These are phyloP conservation scores for Mythimna lalbum DNA, from an alignment of 2,888 invertebrate species.

Conservation along the genomic window DNA sequence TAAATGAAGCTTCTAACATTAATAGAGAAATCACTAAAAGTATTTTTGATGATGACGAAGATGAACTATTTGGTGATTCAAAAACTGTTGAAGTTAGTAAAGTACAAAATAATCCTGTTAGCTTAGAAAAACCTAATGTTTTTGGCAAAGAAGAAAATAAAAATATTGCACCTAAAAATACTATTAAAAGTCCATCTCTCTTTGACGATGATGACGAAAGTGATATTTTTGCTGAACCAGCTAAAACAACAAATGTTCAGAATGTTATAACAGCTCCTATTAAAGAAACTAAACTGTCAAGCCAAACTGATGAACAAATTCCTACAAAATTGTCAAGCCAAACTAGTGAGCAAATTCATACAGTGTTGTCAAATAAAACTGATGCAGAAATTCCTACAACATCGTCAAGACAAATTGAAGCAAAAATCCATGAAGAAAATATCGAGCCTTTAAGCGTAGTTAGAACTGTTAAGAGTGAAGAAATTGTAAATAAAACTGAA, in stretches of 20 bases:
- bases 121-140: constrained; percentile 27
- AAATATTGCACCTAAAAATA: constrained; percentile 37
- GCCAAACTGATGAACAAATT: constrained; percentile 5
- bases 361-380: neutral
- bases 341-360: neutral
- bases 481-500: constrained; percentile 35
- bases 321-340: neutral
- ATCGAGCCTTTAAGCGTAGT: constrained; percentile 6
- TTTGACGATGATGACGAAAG: constrained; percentile 77
- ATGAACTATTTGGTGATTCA: constrained; percentile 72
- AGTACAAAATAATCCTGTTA: constrained; percentile 43
- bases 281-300: constrained; percentile 9
- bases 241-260: constrained; percentile 17
- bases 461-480: constrained; percentile 6
- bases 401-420: constrained; percentile 4
- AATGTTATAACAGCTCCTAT: constrained; percentile 11
- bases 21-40: constrained; percentile 56
- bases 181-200: constrained; percentile 68
- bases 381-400: neutral
- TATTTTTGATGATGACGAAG: constrained; percentile 78
- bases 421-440: neutral
- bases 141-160: constrained; percentile 16
- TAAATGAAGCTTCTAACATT: constrained; percentile 38
- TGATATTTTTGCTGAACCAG: constrained; percentile 61
- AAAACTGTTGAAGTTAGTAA: constrained; percentile 38